Percentiles rank a stretch among this genome's conserved stretches.
Conservation (phyloP, 2,888 invertebrate genomes). For the Penaeus monodon region DNA sequence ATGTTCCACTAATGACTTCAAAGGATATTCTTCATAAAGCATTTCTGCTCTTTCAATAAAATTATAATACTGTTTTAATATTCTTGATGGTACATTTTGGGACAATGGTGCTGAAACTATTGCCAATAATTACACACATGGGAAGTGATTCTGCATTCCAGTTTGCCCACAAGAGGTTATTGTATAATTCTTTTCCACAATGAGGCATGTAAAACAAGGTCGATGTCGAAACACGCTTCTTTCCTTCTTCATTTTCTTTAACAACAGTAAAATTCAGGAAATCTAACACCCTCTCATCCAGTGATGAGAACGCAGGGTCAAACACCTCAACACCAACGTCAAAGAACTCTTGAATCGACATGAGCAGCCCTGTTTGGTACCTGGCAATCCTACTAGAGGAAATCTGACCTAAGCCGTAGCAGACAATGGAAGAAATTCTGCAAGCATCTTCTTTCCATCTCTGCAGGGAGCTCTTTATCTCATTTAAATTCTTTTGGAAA, state of each 20-base stretch:
- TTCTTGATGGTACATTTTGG: conserved; percentile 75
- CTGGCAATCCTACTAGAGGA: conserved; percentile 79
- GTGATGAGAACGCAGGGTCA: conserved; percentile 82
- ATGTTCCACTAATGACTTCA: conserved; percentile 80
- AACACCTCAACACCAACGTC: conserved; percentile 75
- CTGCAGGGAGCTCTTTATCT: background rate
- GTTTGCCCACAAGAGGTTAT: conserved; percentile 90
- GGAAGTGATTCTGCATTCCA: conserved; percentile 78
- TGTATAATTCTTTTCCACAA: conserved; percentile 86
- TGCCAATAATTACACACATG: conserved; percentile 82
- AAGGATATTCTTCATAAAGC: conserved; percentile 75
- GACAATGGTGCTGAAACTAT: conserved; percentile 81
- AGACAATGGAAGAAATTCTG: conserved; percentile 74
- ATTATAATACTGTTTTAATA: conserved; percentile 73
- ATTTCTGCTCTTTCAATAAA: conserved; percentile 77
- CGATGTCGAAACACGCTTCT: conserved; percentile 74
- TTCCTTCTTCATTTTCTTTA: conserved; percentile 82
- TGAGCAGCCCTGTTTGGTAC: conserved; percentile 83
- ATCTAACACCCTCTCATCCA: conserved; percentile 78
- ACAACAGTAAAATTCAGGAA: conserved; percentile 76
- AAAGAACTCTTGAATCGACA: conserved; percentile 77
- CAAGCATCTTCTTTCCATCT: background rate
- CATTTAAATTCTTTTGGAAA: conserved; percentile 24
- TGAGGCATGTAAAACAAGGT: conserved; percentile 88
- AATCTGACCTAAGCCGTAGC: conserved; percentile 87